Evolutionary conservation across 1,140 invertebrate species (phyloP).

Genomic region (Batillaria attramentaria): DNA sequence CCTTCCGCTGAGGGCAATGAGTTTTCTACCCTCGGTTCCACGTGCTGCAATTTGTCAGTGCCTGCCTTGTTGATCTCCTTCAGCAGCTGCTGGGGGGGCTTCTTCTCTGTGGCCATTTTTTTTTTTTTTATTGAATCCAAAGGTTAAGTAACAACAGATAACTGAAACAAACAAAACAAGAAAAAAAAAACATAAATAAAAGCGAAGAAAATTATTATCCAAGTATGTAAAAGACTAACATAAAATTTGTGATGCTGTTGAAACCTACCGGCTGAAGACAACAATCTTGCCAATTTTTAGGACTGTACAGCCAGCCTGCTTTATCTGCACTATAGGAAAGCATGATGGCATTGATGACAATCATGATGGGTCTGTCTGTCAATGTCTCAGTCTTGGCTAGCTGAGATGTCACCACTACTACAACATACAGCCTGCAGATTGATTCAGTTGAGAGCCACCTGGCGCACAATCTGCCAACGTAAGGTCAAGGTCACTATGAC

Average conservation of each 20-base stretch:
- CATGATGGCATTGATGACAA: too few relatives aligned
- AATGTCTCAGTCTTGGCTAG: too few relatives aligned
- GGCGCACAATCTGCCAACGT: too few relatives aligned
- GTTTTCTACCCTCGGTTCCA: conserved; percentile 88
- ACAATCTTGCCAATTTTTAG: too few relatives aligned
- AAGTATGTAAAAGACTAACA: neutral
- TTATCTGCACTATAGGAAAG: too few relatives aligned
- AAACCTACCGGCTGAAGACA: neutral
- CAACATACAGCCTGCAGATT: neutral
- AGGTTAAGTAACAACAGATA: conserved; percentile 20
- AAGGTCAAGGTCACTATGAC: too few relatives aligned
- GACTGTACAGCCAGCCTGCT: too few relatives aligned
- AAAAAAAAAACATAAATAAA: neutral
- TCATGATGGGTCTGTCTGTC: too few relatives aligned
- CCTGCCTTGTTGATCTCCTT: conserved; percentile 77
- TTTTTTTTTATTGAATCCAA: conserved; percentile 24
- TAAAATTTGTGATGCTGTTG: neutral
- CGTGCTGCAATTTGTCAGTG: conserved; percentile 81
- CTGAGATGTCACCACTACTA: too few relatives aligned
- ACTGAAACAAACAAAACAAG: conserved; percentile 16
- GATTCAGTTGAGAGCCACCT: neutral
- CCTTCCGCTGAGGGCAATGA: conserved; percentile 90
- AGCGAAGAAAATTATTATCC: neutral
- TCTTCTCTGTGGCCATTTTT: conserved; percentile 26
- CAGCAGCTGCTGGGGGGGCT: conserved; percentile 30